Evolutionary conservation across 2,113 vertebrate species (phyloP), one percentile per base, ranked within the genome.

Genomic region (Phyllostomus hastatus): DNA sequence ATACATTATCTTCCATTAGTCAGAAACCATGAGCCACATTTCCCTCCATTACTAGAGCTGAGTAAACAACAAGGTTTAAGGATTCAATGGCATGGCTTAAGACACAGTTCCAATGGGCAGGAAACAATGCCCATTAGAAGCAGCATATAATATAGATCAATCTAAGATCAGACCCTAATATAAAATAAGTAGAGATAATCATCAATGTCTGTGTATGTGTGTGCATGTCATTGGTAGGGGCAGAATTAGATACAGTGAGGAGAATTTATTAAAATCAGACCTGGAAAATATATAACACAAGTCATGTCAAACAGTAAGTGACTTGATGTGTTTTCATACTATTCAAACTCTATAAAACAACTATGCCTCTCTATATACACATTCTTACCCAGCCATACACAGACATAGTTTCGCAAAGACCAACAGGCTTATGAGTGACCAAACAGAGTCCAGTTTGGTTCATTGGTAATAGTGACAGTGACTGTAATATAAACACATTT

Each of bases 221-320:
- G 4, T 90, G 35, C 48, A 3, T 22, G 2, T 31, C 1, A 3
- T 7, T 3, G 9, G 54, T 28, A 1, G 0, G 4, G 33, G 0
- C 19, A 8, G 17, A 0, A 79, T 1, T 69, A n/a, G 26, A 35
- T 43, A 79, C 0, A 54, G 11, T 61, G 15, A 59, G 12, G 4
- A 26, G 35, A 66, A 78, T 35, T 48, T 12, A 10, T 35, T 80
- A 66, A 91, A 67, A 57, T 46, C 52, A 61, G 14, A 88, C 82
- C n/a, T 79, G 11, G 66, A 73, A 73, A 26, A 19, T 31, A 50
- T 0, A 84, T 72, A 54, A 64, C 5, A 75, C 22, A 73, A 61
- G 50, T 50, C 16, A 75, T 16, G 4, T 88, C 20, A 82, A 10
- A 28, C 16, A 54, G 35, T 85, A 33, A 5, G 24, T 89, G 33